phyloP scores from a whole-genome alignment of 2,797 vertebrate genomes.

The Spondyliosoma cantharus region DNA sequence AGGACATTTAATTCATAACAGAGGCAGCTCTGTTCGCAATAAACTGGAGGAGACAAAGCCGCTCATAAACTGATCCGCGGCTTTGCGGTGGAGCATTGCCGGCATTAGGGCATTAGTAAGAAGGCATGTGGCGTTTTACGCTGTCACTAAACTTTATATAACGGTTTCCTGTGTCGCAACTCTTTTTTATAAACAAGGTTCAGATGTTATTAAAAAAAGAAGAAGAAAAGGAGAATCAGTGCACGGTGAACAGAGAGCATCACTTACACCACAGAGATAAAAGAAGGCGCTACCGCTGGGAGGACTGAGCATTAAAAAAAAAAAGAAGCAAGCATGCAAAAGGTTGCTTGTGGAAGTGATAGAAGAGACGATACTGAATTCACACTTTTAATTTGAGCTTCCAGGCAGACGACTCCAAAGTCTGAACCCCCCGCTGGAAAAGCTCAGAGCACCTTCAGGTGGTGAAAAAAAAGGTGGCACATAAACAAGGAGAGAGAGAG shows the following conservation, averaged over 20 bases:
- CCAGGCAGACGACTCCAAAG: constrained; percentile 35
- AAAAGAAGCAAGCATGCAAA: constrained; percentile 35
- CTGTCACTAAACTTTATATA: constrained; percentile 43
- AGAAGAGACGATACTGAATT: constrained; percentile 40
- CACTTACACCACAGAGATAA: constrained; percentile 43
- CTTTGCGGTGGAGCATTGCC: constrained; percentile 35
- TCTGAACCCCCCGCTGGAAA: constrained; percentile 33
- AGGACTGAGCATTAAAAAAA: constrained; percentile 18
- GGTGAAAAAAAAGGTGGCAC: background rate
- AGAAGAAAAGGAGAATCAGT: constrained; percentile 12
- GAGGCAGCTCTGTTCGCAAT: constrained; percentile 46
- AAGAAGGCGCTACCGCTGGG: constrained; percentile 21
- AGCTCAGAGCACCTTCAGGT: constrained; percentile 23
- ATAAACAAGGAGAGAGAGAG: constrained; percentile 28
- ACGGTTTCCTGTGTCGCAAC: constrained; percentile 11
- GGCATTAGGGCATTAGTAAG: constrained; percentile 39
- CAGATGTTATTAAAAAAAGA: constrained; percentile 18
- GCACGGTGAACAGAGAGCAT: constrained; percentile 39
- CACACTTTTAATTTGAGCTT: constrained; percentile 51
- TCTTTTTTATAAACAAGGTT: constrained; percentile 23
- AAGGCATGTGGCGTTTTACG: constrained; percentile 41
- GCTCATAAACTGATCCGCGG: constrained; percentile 47
- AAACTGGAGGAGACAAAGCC: constrained; percentile 45
- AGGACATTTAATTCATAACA: constrained; percentile 54
- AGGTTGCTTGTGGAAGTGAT: constrained; percentile 41